Base-by-base conservation (phyloP, 2,888 invertebrate species). In the Macaria liturata region DNA sequence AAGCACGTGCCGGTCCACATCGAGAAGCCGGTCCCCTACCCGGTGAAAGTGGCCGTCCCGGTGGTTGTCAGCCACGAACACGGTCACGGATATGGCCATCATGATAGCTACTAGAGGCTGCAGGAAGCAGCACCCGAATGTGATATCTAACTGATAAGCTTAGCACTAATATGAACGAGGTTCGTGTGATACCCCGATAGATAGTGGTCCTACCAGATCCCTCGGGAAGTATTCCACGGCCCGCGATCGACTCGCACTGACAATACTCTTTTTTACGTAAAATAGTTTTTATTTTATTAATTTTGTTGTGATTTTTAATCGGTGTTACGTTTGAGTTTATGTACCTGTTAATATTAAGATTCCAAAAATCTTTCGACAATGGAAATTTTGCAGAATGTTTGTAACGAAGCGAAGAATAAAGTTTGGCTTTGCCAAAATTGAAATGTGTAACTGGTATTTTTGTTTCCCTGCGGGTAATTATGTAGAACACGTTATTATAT, bases 1-100 rank as follows among this genome's bases (percentile, higher is more conserved):
- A 94, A 94, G 67, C 94, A 93, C 74, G 92, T 95, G 30, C 94
- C 94, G 51, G 93, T 93, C 56, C 94, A 94, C 54, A 88, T 94
- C 39, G 94, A 94, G 79, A 94, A 94, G 76, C 91, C 76, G 57
- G 93, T 94, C 65, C 94, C 94, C 6, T 93, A 93, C 86, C 94
- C 94, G 46, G 94, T 94, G 63, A 94, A 95, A 81, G 94, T 94
- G 64, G 90, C 88, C 51, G 90, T 92, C 62, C 93, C 92, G 71
- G 93, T 93, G 49, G 83, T 92, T 61, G 84, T 93, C 71, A 83
- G 86, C 76, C 83, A 85, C 75, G 83, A 72, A 72, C 88, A 90
- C 74, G 88, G 89, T 75, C 87, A 92, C 84, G 91, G 83, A 81
- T 85, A 90, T 81, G 88, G 85, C 46, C 87, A 91, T 84, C 89